Conservation (phyloP, 2,113 vertebrate species). For the Upupa epops region DNA sequence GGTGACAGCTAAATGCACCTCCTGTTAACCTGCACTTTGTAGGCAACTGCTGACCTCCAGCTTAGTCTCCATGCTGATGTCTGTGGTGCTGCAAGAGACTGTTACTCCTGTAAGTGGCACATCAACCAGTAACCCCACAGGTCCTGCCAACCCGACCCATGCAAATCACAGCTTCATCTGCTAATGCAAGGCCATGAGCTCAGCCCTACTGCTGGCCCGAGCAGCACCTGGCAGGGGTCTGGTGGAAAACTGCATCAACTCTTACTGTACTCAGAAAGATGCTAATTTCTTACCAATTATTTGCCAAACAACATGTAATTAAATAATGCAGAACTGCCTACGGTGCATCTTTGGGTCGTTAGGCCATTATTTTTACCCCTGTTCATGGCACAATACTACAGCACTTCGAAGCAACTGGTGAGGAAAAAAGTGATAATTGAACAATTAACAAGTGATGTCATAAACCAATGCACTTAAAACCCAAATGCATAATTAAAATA, state of each 20-base stretch:
- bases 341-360: background rate
- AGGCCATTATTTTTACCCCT: background rate
- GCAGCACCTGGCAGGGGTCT: background rate
- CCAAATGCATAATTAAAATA: conserved; percentile 66
- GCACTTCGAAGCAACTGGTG: background rate
- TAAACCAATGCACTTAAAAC: conserved; percentile 65
- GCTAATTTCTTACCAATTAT: background rate
- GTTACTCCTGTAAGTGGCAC: background rate
- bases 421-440: conserved; percentile 54
- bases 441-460: conserved; percentile 61
- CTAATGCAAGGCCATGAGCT: fast-evolving
- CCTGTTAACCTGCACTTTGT: background rate
- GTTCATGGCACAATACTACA: background rate
- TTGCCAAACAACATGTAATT: conserved; percentile 4
- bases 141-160: background rate
- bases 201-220: background rate
- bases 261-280: background rate
- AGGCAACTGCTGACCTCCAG: background rate
- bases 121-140: fast-evolving
- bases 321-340: background rate
- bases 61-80: fast-evolving
- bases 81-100: background rate
- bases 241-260: background rate
- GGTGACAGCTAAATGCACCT: background rate
- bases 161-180: fast-evolving